These are phyloP conservation scores for Hydractinia echinata DNA, from an alignment of 30 jellyfish, hydroid and myxozoan species.

Conservation along the genomic window DNA sequence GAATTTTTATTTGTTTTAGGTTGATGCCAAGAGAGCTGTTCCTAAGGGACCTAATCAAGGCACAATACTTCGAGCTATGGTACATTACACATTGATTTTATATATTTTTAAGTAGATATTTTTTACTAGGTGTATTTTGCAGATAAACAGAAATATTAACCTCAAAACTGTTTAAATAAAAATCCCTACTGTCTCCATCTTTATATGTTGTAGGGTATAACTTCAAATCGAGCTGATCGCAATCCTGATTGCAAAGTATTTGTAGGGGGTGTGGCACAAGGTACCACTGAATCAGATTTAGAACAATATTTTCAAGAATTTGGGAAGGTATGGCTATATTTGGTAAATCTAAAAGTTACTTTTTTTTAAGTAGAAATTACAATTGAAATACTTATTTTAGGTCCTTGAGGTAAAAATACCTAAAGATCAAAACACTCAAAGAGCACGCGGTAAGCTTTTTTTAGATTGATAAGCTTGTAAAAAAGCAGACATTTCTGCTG, in stretches of 20 bases:
- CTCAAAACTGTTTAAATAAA: too few species aligned
- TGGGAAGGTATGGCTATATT: slow-evolving; percentile 55
- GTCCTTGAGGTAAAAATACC: slow-evolving; percentile 27
- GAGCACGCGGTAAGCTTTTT: slow-evolving; percentile 16
- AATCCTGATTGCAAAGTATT: slow-evolving; percentile 87
- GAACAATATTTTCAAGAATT: slow-evolving; percentile 67
- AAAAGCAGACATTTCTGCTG: too few species aligned
- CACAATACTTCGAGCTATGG: slow-evolving; percentile 74
- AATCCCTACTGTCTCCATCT: too few species aligned
- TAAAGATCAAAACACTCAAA: slow-evolving; percentile 25
- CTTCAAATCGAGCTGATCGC: slow-evolving; percentile 50
- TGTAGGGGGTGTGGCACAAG: slow-evolving; percentile 99
- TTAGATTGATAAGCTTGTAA: neutral
- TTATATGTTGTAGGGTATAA: slow-evolving; percentile 19
- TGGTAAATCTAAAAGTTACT: neutral
- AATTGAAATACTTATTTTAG: neutral
- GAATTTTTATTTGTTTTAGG: slow-evolving; percentile 14
- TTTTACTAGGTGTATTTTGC: too few species aligned
- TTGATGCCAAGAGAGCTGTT: slow-evolving; percentile 94
- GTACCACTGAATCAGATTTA: slow-evolving; percentile 81
- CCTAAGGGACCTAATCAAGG: slow-evolving; percentile 96
- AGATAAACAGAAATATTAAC: too few species aligned
- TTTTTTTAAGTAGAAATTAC: neutral
- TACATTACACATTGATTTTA: neutral
- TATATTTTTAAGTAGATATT: too few species aligned